Conservation (phyloP, 2,888 invertebrate species). For the Saturnia pavonia region DNA sequence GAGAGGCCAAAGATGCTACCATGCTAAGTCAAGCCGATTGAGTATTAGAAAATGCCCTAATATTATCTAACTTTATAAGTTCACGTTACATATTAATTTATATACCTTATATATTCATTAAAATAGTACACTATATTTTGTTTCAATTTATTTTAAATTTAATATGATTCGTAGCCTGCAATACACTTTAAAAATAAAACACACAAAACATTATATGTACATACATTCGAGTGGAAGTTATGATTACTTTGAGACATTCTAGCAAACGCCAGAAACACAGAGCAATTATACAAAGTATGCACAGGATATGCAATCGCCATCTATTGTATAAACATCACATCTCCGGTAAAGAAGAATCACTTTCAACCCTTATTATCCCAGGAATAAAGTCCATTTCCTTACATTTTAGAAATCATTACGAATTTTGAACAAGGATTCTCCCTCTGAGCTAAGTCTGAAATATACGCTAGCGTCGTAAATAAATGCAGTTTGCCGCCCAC, state of each 20-base stretch:
- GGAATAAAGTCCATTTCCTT: constrained; percentile 42
- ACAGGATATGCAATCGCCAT: constrained; percentile 49
- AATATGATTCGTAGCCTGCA: not conserved
- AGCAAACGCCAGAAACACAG: constrained; percentile 51
- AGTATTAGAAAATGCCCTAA: not conserved
- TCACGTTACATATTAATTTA: not conserved
- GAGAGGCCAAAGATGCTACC: no score
- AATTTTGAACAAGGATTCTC: constrained; percentile 63
- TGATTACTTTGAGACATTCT: constrained; percentile 48
- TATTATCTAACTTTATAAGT: not conserved
- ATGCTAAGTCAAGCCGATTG: not conserved
- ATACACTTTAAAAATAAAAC: not conserved
- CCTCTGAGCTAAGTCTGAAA: constrained; percentile 63
- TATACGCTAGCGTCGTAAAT: constrained; percentile 64
- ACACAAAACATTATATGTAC: not conserved
- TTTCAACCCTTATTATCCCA: constrained; percentile 36
- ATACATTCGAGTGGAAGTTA: constrained; percentile 47
- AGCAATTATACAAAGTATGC: constrained; percentile 69
- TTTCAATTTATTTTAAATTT: not conserved
- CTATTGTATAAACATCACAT: constrained; percentile 47
- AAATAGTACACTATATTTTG: not conserved
- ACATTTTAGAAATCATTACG: constrained; percentile 29
- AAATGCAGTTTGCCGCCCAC: constrained; percentile 64
- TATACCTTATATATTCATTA: not conserved
- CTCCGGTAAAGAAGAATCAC: constrained; percentile 30